Conservation (phyloP, 2,113 vertebrate species). For the Pionites leucogaster region DNA sequence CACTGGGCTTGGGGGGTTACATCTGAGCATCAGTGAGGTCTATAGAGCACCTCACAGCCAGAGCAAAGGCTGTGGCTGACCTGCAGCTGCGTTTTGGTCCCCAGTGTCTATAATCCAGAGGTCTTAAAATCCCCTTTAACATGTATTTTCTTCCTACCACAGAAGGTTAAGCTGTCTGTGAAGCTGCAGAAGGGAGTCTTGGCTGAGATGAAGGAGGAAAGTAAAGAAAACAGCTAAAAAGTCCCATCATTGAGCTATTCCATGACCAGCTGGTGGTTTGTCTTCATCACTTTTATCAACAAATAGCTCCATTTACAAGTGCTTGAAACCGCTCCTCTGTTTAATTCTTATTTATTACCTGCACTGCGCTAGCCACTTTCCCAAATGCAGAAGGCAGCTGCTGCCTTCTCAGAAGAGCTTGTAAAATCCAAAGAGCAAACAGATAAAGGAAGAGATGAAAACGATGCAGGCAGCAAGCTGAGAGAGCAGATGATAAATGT, state of each 20-base stretch:
- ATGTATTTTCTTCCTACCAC: no score
- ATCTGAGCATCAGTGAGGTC: not conserved
- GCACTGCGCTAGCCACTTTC: not conserved
- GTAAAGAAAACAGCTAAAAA: not conserved
- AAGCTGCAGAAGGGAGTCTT: not conserved
- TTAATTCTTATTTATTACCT: not conserved
- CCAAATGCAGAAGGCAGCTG: constrained; percentile 4
- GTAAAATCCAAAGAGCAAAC: not conserved
- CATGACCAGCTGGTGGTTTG: not conserved
- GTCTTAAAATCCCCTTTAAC: not conserved
- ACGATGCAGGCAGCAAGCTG: not conserved
- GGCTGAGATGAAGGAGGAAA: not conserved
- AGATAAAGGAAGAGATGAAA: not conserved
- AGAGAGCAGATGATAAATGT: not conserved
- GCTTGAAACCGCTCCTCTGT: not conserved
- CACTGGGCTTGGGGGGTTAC: not conserved
- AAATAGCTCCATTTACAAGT: not conserved
- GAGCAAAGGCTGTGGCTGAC: not conserved
- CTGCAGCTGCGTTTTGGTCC: not conserved
- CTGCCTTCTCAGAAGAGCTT: not conserved
- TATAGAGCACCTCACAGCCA: not conserved
- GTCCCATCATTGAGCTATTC: not conserved
- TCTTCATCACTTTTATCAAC: not conserved
- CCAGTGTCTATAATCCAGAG: not conserved
- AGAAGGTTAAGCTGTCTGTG: not conserved